Evolutionary conservation across 2,797 vertebrate species (phyloP), one percentile per base, ranked within the genome.

Genomic region (Urosaurus nigricauda): DNA sequence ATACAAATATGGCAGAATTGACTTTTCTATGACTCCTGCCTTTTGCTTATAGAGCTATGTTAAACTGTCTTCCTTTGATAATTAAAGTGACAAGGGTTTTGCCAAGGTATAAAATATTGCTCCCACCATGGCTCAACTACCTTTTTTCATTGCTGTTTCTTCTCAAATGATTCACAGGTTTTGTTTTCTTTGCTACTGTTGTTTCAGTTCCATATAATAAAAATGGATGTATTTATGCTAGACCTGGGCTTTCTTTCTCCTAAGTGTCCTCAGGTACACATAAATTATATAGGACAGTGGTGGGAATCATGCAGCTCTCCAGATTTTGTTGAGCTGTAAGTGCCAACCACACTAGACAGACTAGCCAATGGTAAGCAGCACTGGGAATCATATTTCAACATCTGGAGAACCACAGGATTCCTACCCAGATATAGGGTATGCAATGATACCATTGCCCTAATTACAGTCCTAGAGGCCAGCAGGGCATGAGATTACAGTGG

Each of bases 251-350:
- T 56, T 73, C n/a, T 68, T 29, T 12, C 35, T 51, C 32, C 68
- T 37, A 84, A 84, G 24, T 70, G 60, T 71, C 80, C 78, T 87
- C 84, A 79, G 37, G 14, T 63, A 79, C 29, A 70, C 63, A 79
- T 24, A 35, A 56, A 68, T 29, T 35, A 35, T 53, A 53, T 53
- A 51, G 24, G 0, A 24, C 37, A 65, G 13, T 5, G 80, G 24
- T 29, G 12, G 26, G 29, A 29, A 68, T 68, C 65, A 68, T 68
- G 65, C 29, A 68, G 65, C 9, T 9, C 9, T 68, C 65, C 3
- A 32, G 26, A 68, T 68, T 26, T 40, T 58, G n/a, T 37, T 65
- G 14, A 26, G 43, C 29, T 65, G 35, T 58, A 82, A 32, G 35
- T 32, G 58, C 37, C 58, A 65, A 40, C 2, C 11, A 8, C 26